Evolutionary conservation across 2,797 vertebrate species (phyloP).

Genomic region (Delichon dasypus): DNA sequence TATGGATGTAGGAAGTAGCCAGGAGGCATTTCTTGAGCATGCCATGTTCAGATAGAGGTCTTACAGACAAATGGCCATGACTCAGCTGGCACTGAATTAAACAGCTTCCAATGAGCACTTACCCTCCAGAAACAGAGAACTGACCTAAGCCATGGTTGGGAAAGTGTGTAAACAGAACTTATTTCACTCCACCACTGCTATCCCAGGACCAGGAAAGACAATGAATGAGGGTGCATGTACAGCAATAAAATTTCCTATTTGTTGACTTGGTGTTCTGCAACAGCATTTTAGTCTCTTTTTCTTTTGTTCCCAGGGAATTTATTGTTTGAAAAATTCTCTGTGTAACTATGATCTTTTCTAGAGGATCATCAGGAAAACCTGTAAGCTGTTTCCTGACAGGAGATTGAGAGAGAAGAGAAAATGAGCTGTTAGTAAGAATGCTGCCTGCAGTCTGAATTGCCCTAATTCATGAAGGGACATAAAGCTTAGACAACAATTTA

Average conservation of each 20-base stretch:
- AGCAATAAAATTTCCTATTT: conserved; percentile 1
- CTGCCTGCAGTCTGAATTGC: neutral
- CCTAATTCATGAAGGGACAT: conserved; percentile 37
- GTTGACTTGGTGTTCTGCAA: neutral
- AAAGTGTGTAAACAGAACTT: neutral
- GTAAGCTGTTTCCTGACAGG: conserved; percentile 14
- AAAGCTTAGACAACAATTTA: conserved; percentile 31
- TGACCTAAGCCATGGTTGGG: neutral
- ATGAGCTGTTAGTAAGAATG: conserved; percentile 27
- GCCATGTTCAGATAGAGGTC: rapidly evolving
- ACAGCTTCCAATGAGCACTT: neutral
- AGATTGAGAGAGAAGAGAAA: conserved; percentile 35
- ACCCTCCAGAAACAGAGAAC: neutral
- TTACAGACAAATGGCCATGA: neutral
- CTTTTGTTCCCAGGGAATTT: neutral
- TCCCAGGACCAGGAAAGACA: neutral
- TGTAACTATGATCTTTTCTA: conserved; percentile 17
- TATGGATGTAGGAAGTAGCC: neutral
- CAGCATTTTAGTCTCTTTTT: neutral
- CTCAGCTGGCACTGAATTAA: neutral
- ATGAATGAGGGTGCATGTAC: neutral
- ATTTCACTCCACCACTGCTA: neutral
- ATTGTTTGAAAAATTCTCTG: neutral
- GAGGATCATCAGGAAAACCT: neutral
- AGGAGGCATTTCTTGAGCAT: neutral